Conservation (phyloP, 2,888 invertebrate genomes). For the Sepiola atlantica region DNA sequence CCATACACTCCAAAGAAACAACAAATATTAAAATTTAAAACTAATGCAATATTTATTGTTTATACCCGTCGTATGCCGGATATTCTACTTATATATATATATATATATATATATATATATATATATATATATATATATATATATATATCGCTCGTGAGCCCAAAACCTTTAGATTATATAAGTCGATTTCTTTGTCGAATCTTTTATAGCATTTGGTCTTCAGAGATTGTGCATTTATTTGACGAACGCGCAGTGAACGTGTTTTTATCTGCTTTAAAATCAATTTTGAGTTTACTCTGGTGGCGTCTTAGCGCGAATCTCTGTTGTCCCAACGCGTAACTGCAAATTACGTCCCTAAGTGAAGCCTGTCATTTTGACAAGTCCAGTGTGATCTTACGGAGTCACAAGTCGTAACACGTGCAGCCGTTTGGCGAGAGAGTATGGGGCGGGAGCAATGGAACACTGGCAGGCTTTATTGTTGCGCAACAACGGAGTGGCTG, state of each 20-base stretch:
- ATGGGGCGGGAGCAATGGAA: background rate
- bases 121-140: background rate
- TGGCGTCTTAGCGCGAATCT: background rate
- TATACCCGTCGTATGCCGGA: too few relatives aligned
- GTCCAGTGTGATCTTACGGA: background rate
- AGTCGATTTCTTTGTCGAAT: too few relatives aligned
- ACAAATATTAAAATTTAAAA: too few relatives aligned
- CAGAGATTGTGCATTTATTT: background rate
- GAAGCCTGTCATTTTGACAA: constrained; percentile 4
- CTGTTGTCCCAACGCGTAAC: background rate
- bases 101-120: background rate
- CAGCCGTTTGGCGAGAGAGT: background rate
- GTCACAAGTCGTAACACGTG: constrained; percentile 13
- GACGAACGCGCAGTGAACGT: background rate
- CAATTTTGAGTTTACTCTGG: background rate
- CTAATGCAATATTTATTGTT: too few relatives aligned
- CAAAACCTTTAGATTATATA: background rate
- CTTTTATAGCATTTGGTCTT: background rate
- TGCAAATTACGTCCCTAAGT: background rate
- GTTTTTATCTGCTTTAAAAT: background rate
- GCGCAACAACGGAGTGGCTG: background rate
- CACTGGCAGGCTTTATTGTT: background rate
- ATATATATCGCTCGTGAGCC: background rate
- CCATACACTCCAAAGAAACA: too few relatives aligned
- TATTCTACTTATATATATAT: too few relatives aligned